phyloP scores from a whole-genome alignment of 2,888 invertebrate species.

The Bombylius major region DNA sequence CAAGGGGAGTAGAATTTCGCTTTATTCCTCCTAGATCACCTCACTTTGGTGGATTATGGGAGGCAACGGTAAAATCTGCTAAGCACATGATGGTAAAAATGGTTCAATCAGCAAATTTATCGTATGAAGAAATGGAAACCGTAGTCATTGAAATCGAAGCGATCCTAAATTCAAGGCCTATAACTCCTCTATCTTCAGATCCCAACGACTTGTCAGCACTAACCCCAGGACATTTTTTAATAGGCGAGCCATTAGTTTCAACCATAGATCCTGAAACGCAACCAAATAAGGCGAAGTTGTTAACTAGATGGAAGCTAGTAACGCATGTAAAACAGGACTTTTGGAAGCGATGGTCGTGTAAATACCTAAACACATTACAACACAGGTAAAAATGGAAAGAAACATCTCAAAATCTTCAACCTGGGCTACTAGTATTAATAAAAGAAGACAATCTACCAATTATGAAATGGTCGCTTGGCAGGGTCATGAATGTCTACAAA shows the following conservation, averaged over 20 bases:
- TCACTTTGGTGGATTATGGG: background rate
- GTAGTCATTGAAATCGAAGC: background rate
- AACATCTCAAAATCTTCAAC: background rate
- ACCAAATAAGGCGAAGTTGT: background rate
- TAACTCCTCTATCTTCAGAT: background rate
- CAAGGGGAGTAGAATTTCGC: background rate
- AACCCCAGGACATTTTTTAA: background rate
- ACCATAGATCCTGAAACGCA: background rate
- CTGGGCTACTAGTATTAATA: background rate
- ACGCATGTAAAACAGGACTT: background rate
- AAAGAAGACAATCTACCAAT: background rate
- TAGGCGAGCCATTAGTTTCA: background rate
- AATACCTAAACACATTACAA: background rate
- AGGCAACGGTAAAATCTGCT: background rate
- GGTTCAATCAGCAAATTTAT: background rate
- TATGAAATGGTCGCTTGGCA: background rate
- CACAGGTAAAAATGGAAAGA: background rate
- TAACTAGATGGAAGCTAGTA: background rate
- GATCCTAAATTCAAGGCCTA: background rate
- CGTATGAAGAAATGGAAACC: background rate
- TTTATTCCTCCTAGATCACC: background rate
- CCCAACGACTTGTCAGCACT: background rate
- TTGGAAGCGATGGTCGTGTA: background rate
- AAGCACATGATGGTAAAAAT: background rate
- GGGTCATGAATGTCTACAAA: conserved; percentile 10